A percentile compares a stretch with the other conserved stretches of the same genome.
These are phyloP conservation scores for Hipparchia sbordonii DNA, from an alignment of 2,888 invertebrate species.

Conservation along the genomic window DNA sequence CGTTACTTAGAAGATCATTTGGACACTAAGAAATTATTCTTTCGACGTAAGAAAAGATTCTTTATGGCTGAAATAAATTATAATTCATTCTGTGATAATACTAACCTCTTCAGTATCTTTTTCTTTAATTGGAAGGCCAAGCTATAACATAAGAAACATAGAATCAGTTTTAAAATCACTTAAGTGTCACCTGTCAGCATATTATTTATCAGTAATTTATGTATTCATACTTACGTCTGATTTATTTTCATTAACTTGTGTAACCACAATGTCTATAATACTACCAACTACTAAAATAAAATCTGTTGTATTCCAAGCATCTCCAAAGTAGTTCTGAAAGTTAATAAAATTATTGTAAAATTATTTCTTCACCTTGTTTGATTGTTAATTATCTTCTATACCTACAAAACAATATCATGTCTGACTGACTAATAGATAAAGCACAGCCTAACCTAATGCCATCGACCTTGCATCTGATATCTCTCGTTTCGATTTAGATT, in stretches of 20 bases:
- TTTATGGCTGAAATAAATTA: too few relatives aligned
- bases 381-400: neutral
- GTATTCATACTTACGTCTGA: slow-evolving; percentile 41
- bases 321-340: slow-evolving; percentile 96
- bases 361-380: neutral
- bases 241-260: slow-evolving; percentile 92
- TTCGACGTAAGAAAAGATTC: too few relatives aligned
- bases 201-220: neutral
- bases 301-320: slow-evolving; percentile 98
- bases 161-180: too few relatives aligned
- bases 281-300: slow-evolving; percentile 97
- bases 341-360: neutral
- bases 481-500: too few relatives aligned
- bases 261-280: slow-evolving; percentile 97
- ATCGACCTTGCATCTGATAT: too few relatives aligned
- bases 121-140: slow-evolving; percentile 13
- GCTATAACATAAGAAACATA: slow-evolving; percentile 26
- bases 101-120: slow-evolving; percentile 42
- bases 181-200: slow-evolving; percentile 5
- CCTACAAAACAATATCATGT: too few relatives aligned
- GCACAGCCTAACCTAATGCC: too few relatives aligned
- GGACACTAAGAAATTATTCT: too few relatives aligned
- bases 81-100: neutral
- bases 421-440: too few relatives aligned
- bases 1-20: too few relatives aligned